These are phyloP conservation scores for Astropecten irregularis DNA, from an alignment of 53 echinoderm and acorn worm species.

Conservation along the genomic window DNA sequence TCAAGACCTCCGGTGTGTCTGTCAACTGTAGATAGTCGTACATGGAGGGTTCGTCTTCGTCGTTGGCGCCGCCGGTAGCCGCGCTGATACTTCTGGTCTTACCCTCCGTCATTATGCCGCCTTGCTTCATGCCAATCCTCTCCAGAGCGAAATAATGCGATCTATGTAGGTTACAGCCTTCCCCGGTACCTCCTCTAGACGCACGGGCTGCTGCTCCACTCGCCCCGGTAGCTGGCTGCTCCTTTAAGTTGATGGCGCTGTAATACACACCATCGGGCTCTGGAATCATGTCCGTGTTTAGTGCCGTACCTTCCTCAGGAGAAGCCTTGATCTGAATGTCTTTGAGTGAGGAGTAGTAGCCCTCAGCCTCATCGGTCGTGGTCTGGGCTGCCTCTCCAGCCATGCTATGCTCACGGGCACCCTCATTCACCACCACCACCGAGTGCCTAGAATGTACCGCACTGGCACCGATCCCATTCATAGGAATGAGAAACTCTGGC, in stretches of 20 bases:
- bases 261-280: constrained; percentile 22
- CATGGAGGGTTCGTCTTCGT: background rate
- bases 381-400: background rate
- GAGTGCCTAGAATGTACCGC: background rate
- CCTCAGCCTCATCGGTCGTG: constrained; percentile 3
- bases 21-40: constrained; percentile 40
- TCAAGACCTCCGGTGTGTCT: no score
- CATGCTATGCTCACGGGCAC: background rate
- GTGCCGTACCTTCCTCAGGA: background rate
- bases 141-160: constrained; percentile 16
- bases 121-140: background rate
- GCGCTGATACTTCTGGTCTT: no score
- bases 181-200: no score
- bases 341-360: constrained; percentile 26
- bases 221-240: background rate
- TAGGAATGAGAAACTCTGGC: constrained; percentile 1
- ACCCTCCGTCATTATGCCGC: background rate
- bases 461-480: background rate
- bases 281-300: background rate
- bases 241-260: constrained; percentile 15
- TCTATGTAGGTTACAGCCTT: background rate
- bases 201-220: background rate
- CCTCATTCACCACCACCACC: constrained; percentile 16
- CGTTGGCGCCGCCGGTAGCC: background rate
- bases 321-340: no score